Conservation (phyloP, 92 coral and sea anemone genomes). For the Actinernus sp. region DNA sequence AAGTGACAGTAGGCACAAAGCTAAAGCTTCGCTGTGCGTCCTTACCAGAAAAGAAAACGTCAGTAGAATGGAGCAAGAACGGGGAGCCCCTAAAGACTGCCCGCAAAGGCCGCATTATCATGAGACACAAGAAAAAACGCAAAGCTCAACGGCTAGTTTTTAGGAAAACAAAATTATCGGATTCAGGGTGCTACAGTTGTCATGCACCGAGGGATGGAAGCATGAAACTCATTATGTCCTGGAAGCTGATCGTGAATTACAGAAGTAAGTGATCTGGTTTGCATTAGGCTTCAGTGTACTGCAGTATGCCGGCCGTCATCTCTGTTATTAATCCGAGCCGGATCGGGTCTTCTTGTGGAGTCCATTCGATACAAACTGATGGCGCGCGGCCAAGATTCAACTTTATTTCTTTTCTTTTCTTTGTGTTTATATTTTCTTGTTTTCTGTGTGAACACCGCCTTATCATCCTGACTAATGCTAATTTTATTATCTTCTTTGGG, state of each 20-base stretch:
- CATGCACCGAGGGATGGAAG: neutral
- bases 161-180: neutral
- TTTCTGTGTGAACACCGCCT: no score
- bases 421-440: no score
- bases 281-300: no score
- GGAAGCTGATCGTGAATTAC: neutral
- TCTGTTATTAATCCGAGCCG: no score
- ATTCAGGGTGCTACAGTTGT: neutral
- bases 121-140: neutral
- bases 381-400: no score
- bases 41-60: conserved; percentile 2
- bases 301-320: no score
- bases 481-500: no score
- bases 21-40: neutral
- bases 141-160: neutral
- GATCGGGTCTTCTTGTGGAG: no score
- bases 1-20: neutral
- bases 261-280: neutral
- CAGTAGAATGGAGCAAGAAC: conserved; percentile 1
- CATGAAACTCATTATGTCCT: neutral
- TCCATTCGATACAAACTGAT: no score
- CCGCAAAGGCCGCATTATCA: neutral
- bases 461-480: no score
- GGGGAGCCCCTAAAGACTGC: neutral
- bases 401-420: no score